These are phyloP conservation scores for Drosophila barbarae DNA, from an alignment of 2,888 invertebrate genomes.

Conservation along the genomic window DNA sequence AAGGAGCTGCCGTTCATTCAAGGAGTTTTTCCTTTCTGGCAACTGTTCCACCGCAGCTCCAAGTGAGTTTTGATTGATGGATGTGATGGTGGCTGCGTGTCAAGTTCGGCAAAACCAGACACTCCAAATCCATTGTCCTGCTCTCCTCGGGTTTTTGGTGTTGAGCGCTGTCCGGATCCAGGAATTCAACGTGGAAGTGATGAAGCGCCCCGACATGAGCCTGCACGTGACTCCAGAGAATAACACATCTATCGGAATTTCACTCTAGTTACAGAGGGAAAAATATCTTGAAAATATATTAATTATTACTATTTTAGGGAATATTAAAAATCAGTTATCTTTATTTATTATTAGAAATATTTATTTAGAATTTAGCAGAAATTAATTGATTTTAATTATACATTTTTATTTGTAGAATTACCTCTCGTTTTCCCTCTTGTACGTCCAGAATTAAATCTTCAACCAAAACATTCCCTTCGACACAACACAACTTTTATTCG, in stretches of 20 bases:
- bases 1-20: constrained; percentile 9
- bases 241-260: neutral
- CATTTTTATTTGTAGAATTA: no score
- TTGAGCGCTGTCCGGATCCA: constrained; percentile 20
- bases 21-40: constrained; percentile 8
- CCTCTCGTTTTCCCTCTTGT: neutral
- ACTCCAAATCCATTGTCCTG: constrained; percentile 38
- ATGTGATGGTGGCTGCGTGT: constrained; percentile 22
- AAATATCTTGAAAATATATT: no score
- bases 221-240: constrained; percentile 25
- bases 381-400: no score
- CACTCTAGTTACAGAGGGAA: neutral
- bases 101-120: constrained; percentile 36
- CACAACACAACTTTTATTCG: constrained; percentile 1
- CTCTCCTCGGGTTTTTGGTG: constrained; percentile 5
- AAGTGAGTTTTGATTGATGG: constrained; percentile 45
- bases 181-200: constrained; percentile 29
- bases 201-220: constrained; percentile 28
- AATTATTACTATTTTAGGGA: no score
- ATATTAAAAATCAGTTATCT: no score
- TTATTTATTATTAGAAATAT: no score
- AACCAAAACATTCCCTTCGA: neutral
- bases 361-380: neutral
- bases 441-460: neutral
- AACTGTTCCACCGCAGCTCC: constrained; percentile 28